Evolutionary conservation across 2,797 vertebrate species (phyloP).

Genomic region (Notamacropus eugenii): DNA sequence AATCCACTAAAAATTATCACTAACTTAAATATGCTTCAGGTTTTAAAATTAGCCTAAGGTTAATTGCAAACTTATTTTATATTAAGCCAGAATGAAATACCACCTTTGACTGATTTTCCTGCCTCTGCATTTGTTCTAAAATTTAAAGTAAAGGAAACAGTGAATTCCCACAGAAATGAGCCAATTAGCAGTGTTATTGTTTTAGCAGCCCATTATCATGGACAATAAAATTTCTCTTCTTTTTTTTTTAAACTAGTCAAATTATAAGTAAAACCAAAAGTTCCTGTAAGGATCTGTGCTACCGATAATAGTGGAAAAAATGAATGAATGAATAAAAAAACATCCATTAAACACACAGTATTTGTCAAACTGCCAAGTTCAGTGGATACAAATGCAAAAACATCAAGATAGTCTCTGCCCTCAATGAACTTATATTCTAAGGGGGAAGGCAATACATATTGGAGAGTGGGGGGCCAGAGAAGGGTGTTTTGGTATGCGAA

Average conservation of each 20-base stretch:
- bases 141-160: slow-evolving; percentile 48
- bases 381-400: neutral
- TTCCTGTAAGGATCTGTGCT: neutral
- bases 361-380: neutral
- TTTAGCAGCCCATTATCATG: slow-evolving; percentile 51
- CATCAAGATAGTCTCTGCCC: neutral
- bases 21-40: slow-evolving; percentile 76
- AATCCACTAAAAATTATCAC: slow-evolving; percentile 76
- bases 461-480: neutral
- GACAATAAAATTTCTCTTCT: slow-evolving; percentile 57
- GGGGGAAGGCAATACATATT: neutral
- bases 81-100: slow-evolving; percentile 67
- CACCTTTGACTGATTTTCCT: slow-evolving; percentile 59
- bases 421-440: neutral
- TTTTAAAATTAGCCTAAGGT: slow-evolving; percentile 72
- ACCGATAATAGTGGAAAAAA: neutral
- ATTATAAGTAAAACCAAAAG: slow-evolving; percentile 48
- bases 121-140: slow-evolving; percentile 59
- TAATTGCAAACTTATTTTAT: slow-evolving; percentile 75
- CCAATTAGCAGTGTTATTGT: slow-evolving; percentile 35
- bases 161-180: neutral
- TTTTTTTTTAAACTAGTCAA: slow-evolving; percentile 72
- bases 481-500: neutral
- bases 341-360: neutral
- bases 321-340: neutral